Evolutionary conservation across 2,888 invertebrate genomes (phyloP), one percentile per base, ranked within the genome.

Genomic region (Heteropelma amictum): DNA sequence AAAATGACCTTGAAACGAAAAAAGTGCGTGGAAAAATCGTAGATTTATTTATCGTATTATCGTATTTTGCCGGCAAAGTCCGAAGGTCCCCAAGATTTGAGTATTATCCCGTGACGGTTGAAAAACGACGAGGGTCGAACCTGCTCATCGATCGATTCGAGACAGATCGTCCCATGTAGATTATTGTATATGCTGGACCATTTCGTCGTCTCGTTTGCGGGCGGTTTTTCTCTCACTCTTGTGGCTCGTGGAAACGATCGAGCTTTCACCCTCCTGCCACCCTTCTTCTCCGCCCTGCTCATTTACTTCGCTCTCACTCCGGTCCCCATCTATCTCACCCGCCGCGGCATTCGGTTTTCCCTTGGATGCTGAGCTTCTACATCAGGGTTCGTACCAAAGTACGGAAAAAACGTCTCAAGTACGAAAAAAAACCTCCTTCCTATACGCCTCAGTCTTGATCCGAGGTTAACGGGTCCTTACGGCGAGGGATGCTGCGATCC

Each of bases 171-270:
- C n/a, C n/a, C n/a, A 8, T 42, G 14, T 21, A 23, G n/a, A n/a
- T n/a, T n/a, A n/a, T n/a, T 47, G n/a, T 12, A 12, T 6, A 8
- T 21, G 49, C 10, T 30, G 21, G 47, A 40, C 14, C 28, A 47
- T 49, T 56, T 28, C 23, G 49, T 64, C 40, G 68, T 68, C 38
- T 68, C 49, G 14, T 68, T 68, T 49, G 35, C 64, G 38, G 8
- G 7, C 35, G 49, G 33, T 65, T 72, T 58, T 72, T 47, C 56
- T 49, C 49, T 58, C 49, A 17, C 38, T 30, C n/a, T n/a, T n/a
- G n/a, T 40, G 23, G 49, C 35, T 10, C 61, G 35, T 23, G n/a
- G n/a, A 53, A 69, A 61, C 69, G 70, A 35, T 70, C 70, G 61
- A 61, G 35, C 30, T 69, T 47, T 45, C 19, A 35, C 70, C 38